Base-by-base conservation (phyloP, 1,140 invertebrate species). In the Bradysia coprophila region DNA sequence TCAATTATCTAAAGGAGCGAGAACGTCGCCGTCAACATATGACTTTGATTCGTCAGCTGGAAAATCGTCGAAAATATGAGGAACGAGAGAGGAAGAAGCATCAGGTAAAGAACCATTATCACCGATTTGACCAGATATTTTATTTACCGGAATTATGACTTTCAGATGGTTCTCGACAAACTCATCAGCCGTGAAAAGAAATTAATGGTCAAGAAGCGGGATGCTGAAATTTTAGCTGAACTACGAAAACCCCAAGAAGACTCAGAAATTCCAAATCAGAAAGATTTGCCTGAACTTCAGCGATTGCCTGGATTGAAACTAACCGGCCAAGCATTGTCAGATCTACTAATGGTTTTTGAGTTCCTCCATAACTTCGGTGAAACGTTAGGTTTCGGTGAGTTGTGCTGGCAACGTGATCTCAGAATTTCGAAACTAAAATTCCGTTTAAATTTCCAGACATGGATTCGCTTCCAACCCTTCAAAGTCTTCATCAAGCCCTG, bases 301-400 rank as follows among this genome's bases (percentile, higher is more conserved):
- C 67, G 88, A 46, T 78, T 95, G 47, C 74, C 79, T 0, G 86
- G 86, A 11, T 64, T 92, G 22, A 79, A 78, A 51, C 61, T 95
- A 10, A 68, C 81, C 1, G 88, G 87, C 0, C 78, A 85, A 56
- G 88, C 89, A 0, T 90, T 93, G 65, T 80, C 86, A 2, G 88
- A 95, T 63, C 68, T 84, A 28, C 67, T 95, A 4, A 93, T 95
- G 84, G 81, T 92, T 2, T 85, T 86, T 54, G 91, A 97, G 65
- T 97, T 97, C 60, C 67, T 94, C 37, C 83, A 93, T 51, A 96
- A 93, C 59, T 97, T 96, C 57, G 88, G 87, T 20, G 83, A 90
- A 61, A 89, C 88, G 1, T 65, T 97, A 9, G 89, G 89, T 33
- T 93, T 94, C 54, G 84, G 82, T 86, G 58, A 73, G 70, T 56